These are phyloP conservation scores for Haliclona indistincta DNA, from an alignment of 37 sponge, comb jelly and placozoan species.

Conservation along the genomic window DNA sequence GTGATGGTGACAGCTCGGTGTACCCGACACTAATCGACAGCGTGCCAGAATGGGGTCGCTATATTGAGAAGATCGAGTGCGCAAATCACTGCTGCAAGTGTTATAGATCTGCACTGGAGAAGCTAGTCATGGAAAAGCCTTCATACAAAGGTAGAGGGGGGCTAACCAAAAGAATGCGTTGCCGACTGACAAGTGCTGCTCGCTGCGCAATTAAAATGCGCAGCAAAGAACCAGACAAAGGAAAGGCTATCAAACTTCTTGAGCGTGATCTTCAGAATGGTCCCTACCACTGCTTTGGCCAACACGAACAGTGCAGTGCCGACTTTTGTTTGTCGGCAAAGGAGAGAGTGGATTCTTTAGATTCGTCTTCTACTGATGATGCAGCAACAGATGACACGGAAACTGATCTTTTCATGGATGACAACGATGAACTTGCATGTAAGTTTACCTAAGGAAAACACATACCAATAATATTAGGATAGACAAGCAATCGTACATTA, in stretches of 20 bases:
- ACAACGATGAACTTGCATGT: no score
- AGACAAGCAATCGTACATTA: no score
- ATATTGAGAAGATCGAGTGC: conserved; percentile 47
- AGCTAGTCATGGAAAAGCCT: conserved; percentile 46
- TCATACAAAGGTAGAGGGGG: conserved; percentile 31
- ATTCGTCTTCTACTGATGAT: no score
- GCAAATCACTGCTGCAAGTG: conserved; percentile 56
- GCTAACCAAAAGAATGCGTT: conserved; percentile 24
- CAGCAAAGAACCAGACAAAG: conserved; percentile 20
- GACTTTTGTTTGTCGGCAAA: no score
- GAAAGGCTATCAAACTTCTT: conserved; percentile 19
- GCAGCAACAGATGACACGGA: no score
- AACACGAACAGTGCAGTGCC: conserved; percentile 40
- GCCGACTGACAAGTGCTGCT: conserved; percentile 25
- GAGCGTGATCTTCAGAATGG: conserved; percentile 42
- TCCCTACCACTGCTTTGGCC: conserved; percentile 48
- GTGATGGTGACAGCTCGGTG: conserved; percentile 52
- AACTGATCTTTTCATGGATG: no score
- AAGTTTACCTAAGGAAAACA: no score
- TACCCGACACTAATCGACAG: conserved; percentile 25
- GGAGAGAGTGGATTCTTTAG: no score
- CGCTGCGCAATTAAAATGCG: conserved; percentile 33
- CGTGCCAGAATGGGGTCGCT: conserved; percentile 31
- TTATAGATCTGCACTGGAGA: conserved; percentile 46
- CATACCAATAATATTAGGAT: no score